Evolutionary conservation across 2,888 invertebrate species (phyloP), one percentile per base, ranked within the genome.

Genomic region (Tetragnatha montana): DNA sequence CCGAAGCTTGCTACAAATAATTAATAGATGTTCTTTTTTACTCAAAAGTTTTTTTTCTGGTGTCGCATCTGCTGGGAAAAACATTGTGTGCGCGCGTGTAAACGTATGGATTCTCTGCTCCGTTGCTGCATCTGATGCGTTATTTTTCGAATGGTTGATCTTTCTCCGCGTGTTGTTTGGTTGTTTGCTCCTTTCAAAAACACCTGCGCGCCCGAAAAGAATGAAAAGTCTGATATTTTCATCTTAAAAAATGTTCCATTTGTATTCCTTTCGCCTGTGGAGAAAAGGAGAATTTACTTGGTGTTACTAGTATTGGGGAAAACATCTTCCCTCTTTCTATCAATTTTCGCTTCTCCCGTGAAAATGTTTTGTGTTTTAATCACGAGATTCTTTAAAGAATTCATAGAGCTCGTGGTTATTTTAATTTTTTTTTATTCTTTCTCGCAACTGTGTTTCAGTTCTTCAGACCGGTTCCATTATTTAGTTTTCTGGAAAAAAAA

Each of bases 291-390:
- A n/a, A 8, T 17, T 12, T 10, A 35, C 21, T 74, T 50, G 73
- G 14, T 17, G 51, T 73, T 17, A 51, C 22, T 73, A 47, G 69
- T 19, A 50, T n/a, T 50, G 22, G 51, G n/a, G 17, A 73, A 73
- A 79, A 79, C 51, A 22, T 8, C 10, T 21, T 69, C 17, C 73
- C 73, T n/a, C 21, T 51, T n/a, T n/a, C 35, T 10, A 22, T 51
- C 74, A 73, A 51, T 60, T 73, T 74, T 82, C 73, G 60, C n/a
- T 4, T 35, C 35, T 60, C 60, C 22, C n/a, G 14, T 10, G 50
- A 51, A 76, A 76, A 82, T 17, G 49, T 69, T 82, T 74, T 60
- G 51, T 35, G 35, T 22, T 74, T 74, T 82, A 82, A 82, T 82
- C 82, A 82, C 74, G 60, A 51, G 60, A 60, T 82, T 60, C 51